Conservation (phyloP, 2,797 vertebrate genomes). For the Tapera naevia region DNA sequence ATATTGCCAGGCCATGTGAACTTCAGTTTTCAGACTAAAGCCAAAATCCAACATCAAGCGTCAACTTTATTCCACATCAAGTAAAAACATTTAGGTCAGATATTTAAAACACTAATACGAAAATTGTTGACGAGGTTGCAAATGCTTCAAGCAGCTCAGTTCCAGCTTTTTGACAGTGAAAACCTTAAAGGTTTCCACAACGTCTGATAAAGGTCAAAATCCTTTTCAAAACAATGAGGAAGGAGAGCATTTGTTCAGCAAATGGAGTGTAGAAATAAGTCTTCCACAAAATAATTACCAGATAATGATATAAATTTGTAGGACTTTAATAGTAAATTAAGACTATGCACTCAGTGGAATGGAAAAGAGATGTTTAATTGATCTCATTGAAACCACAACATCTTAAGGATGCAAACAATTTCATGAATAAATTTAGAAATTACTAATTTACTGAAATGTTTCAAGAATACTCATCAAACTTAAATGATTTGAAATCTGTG, state of each 20-base stretch:
- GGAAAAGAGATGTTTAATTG: background rate
- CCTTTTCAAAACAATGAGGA: background rate
- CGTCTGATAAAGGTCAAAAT: background rate
- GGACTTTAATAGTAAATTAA: background rate
- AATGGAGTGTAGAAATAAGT: background rate
- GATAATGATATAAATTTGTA: background rate
- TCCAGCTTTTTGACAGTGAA: constrained; percentile 58
- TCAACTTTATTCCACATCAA: constrained; percentile 47
- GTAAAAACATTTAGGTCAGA: background rate
- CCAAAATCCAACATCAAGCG: constrained; percentile 62
- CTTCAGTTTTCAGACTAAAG: constrained; percentile 63
- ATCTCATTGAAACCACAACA: background rate
- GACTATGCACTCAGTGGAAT: background rate
- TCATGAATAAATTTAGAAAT: background rate
- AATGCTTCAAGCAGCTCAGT: constrained; percentile 65
- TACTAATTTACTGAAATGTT: background rate
- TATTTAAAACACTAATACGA: background rate
- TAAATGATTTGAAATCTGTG: background rate
- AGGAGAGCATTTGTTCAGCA: background rate
- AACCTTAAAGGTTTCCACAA: constrained; percentile 65
- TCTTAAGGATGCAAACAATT: background rate
- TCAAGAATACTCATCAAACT: background rate
- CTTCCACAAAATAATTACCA: background rate
- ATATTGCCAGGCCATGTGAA: background rate
- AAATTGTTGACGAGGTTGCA: constrained; percentile 4